These are phyloP conservation scores for Garra rufa DNA, from an alignment of 2,113 vertebrate genomes.

Conservation along the genomic window DNA sequence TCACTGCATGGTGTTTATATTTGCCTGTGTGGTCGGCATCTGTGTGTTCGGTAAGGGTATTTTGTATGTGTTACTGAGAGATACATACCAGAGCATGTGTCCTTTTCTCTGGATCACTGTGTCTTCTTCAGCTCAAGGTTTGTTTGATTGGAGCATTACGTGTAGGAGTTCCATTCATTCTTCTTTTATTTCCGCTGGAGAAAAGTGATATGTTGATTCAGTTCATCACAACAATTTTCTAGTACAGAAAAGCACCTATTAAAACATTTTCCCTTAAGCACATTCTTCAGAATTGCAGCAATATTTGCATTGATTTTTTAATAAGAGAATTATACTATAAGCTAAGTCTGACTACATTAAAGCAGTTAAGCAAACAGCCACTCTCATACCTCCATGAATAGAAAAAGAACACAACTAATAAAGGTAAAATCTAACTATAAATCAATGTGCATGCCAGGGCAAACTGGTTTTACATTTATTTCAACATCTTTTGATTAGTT, in stretches of 20 bases:
- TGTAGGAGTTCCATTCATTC: slow-evolving; percentile 45
- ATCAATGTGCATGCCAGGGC: background rate
- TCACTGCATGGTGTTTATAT: slow-evolving; percentile 39
- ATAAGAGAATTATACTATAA: background rate
- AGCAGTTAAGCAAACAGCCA: background rate
- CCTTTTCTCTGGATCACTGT: background rate
- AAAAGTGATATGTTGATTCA: slow-evolving; percentile 47
- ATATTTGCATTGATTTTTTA: background rate
- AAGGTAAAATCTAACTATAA: background rate
- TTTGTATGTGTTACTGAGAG: background rate
- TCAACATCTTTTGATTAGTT: background rate
- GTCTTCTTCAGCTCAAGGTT: slow-evolving; percentile 36
- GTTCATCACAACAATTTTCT: slow-evolving; percentile 40
- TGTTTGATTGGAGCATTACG: slow-evolving; percentile 45
- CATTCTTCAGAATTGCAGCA: background rate
- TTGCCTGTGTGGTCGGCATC: slow-evolving; percentile 18
- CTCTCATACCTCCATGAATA: background rate
- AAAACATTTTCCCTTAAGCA: slow-evolving; percentile 18
- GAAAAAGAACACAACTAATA: background rate
- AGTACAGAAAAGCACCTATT: slow-evolving; percentile 26
- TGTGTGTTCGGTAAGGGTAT: slow-evolving; percentile 26
- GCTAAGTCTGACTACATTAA: background rate
- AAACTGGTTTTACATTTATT: background rate
- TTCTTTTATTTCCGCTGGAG: slow-evolving; percentile 21
- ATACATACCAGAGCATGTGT: slow-evolving; percentile 33